These are phyloP conservation scores for Ormyrus thymus DNA, from an alignment of 2,888 invertebrate genomes.

Conservation along the genomic window DNA sequence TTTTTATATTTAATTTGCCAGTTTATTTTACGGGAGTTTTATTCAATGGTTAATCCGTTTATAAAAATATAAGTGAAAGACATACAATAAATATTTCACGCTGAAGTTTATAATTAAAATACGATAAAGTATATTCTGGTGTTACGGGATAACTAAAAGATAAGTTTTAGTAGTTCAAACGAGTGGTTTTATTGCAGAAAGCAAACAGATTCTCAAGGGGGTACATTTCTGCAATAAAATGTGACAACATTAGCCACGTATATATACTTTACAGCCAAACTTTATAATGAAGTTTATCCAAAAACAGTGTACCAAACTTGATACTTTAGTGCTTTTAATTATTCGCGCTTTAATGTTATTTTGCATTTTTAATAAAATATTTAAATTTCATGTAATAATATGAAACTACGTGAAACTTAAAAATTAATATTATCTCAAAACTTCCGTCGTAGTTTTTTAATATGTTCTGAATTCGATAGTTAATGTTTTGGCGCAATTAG, in stretches of 20 bases:
- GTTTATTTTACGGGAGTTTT: too few relatives aligned
- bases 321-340: constrained; percentile 26
- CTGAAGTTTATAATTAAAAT: background rate
- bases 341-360: constrained; percentile 28
- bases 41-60: too few relatives aligned
- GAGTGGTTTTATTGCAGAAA: constrained; percentile 14
- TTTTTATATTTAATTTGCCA: too few relatives aligned
- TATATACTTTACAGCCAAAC: constrained; percentile 39
- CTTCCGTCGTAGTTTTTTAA: too few relatives aligned
- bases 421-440: too few relatives aligned
- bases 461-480: too few relatives aligned
- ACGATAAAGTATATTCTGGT: constrained; percentile 8
- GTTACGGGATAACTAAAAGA: background rate
- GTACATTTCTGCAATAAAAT: constrained; percentile 34
- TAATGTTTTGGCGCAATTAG: too few relatives aligned
- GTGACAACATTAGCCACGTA: constrained; percentile 24
- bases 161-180: background rate
- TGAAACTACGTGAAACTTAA: background rate
- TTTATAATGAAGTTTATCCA: constrained; percentile 38
- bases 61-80: too few relatives aligned
- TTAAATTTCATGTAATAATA: background rate
- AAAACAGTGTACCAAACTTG: constrained; percentile 26
- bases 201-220: constrained; percentile 28
- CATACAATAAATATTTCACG: too few relatives aligned
- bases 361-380: constrained; percentile 31